Evolutionary conservation across 1,140 invertebrate species (phyloP).

Genomic region (Anoplolepis gracilipes): DNA sequence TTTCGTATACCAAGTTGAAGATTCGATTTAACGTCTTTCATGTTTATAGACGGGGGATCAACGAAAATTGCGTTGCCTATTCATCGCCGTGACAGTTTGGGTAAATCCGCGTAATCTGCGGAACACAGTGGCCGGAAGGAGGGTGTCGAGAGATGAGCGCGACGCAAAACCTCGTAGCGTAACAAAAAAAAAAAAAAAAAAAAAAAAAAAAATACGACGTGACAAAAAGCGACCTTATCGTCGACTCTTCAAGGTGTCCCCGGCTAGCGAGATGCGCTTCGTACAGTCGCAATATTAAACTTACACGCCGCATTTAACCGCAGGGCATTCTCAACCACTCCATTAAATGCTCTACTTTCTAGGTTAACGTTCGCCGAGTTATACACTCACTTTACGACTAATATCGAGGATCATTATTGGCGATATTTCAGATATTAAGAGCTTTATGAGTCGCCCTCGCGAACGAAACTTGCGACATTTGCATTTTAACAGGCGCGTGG

Average conservation of each 20-base stretch:
- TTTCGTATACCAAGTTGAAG: not conserved
- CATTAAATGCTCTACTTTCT: constrained; percentile 37
- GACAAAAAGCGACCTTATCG: not conserved
- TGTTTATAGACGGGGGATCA: constrained; percentile 12
- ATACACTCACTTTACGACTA: constrained; percentile 45
- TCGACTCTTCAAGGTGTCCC: not conserved
- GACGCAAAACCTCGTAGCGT: not conserved
- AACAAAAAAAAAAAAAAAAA: too few relatives aligned
- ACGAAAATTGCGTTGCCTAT: constrained; percentile 13
- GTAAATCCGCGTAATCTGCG: constrained; percentile 32
- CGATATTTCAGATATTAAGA: constrained; percentile 40
- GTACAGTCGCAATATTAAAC: constrained; percentile 9
- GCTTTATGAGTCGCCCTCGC: not conserved
- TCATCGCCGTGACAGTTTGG: not conserved
- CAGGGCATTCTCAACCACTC: not conserved
- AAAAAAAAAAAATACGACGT: too few relatives aligned
- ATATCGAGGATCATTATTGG: constrained; percentile 48
- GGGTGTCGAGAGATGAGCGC: not conserved
- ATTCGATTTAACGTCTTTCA: constrained; percentile 48
- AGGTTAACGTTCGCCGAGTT: constrained; percentile 27
- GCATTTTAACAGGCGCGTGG: constrained; percentile 41
- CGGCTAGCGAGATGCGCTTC: not conserved
- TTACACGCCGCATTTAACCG: constrained; percentile 5
- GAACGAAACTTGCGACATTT: constrained; percentile 7
- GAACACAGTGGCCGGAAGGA: not conserved